These are phyloP conservation scores for Seriola aureovittata DNA, from an alignment of 2,113 vertebrate genomes.

Conservation along the genomic window DNA sequence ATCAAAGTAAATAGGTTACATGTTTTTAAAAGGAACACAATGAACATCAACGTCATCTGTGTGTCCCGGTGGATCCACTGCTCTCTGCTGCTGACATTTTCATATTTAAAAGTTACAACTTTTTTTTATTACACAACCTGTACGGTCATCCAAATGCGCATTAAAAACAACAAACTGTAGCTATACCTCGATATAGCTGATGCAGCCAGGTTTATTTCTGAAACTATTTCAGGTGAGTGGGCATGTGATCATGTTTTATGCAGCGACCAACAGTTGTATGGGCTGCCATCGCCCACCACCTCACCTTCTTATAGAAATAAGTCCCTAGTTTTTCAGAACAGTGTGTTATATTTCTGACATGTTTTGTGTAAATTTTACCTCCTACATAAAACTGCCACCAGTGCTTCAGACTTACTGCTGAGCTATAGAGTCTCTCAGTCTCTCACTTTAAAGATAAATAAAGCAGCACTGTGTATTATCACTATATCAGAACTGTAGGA, in stretches of 20 bases:
- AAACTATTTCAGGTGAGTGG: neutral
- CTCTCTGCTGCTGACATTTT: neutral
- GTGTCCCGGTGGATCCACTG: neutral
- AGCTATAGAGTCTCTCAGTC: constrained; percentile 4
- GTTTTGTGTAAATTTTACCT: constrained; percentile 31
- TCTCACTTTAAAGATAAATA: constrained; percentile 24
- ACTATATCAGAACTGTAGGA: neutral
- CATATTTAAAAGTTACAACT: neutral
- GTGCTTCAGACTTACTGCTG: neutral
- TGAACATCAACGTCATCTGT: neutral
- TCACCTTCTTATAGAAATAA: constrained; percentile 29
- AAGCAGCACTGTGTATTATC: constrained; percentile 6
- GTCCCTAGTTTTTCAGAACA: neutral
- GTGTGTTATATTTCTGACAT: constrained; percentile 36
- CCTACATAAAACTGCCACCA: constrained; percentile 39
- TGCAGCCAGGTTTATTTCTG: constrained; percentile 21
- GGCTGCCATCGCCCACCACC: constrained; percentile 42
- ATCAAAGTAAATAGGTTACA: constrained; percentile 16
- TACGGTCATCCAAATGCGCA: neutral
- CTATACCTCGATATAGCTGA: neutral
- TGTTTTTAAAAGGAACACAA: neutral
- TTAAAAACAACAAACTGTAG: neutral
- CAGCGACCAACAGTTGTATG: constrained; percentile 22
- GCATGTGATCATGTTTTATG: neutral
- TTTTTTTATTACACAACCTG: neutral